phyloP scores from a whole-genome alignment of 2,113 vertebrate genomes.

The Rousettus leschenaultii region DNA sequence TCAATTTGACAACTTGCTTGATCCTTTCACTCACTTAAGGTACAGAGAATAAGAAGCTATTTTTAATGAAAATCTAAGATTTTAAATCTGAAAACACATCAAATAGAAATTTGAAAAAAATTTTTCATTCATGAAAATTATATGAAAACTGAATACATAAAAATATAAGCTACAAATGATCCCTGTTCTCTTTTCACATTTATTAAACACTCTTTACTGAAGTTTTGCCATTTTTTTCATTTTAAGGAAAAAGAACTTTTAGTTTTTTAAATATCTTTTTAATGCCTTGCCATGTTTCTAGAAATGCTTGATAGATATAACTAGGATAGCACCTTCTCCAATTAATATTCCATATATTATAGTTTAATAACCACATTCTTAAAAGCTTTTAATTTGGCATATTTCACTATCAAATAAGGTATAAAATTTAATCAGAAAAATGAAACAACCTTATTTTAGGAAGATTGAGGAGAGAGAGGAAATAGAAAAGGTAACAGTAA shows the following conservation, averaged over 20 bases:
- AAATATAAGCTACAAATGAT: conserved; percentile 62
- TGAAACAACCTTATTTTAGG: not conserved
- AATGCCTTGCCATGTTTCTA: not conserved
- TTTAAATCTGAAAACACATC: conserved; percentile 60
- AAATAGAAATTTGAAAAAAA: conserved; percentile 51
- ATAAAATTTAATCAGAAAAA: conserved; percentile 1
- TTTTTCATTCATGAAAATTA: conserved; percentile 26
- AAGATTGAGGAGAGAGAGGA: not conserved
- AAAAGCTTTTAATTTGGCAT: not conserved
- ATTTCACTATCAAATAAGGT: not conserved
- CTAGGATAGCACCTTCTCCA: not conserved
- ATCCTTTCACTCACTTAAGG: not conserved
- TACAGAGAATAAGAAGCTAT: conserved; percentile 42
- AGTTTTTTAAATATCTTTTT: not conserved
- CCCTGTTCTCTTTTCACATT: not conserved
- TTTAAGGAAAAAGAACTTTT: conserved; percentile 19
- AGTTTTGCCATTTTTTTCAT: conserved; percentile 9
- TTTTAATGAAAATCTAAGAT: conserved; percentile 51
- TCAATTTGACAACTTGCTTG: not conserved
- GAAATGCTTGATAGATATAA: not conserved
- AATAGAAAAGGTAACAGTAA: not conserved
- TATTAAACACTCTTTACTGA: not conserved
- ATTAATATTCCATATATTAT: not conserved
- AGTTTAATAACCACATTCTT: not conserved
- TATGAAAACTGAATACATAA: conserved; percentile 62